Conservation (phyloP, 2,113 vertebrate species). For the Gobiocypris rarus region DNA sequence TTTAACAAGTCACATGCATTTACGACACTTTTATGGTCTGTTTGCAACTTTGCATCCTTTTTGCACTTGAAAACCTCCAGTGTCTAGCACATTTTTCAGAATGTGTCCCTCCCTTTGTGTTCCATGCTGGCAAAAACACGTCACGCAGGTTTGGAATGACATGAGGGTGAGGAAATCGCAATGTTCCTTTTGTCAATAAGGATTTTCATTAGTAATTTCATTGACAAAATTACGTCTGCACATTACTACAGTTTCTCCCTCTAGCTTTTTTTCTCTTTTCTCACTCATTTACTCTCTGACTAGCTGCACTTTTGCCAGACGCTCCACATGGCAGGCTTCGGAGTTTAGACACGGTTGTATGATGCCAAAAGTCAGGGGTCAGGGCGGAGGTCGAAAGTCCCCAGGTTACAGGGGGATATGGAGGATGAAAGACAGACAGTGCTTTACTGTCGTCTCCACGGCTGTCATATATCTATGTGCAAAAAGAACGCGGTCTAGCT, state of each 20-base stretch:
- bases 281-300: not conserved
- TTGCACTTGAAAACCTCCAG: too few relatives aligned
- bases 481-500: slow-evolving; percentile 44
- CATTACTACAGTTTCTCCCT: not conserved
- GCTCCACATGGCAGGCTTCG: slow-evolving; percentile 24
- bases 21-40: too few relatives aligned
- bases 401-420: slow-evolving; percentile 55
- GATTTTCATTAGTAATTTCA: not conserved
- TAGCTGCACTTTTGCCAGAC: not conserved
- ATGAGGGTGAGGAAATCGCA: too few relatives aligned
- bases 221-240: not conserved
- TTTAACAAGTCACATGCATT: too few relatives aligned
- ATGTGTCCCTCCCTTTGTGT: too few relatives aligned
- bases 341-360: slow-evolving; percentile 38
- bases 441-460: slow-evolving; percentile 71
- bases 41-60: too few relatives aligned
- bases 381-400: slow-evolving; percentile 50
- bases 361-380: slow-evolving; percentile 61
- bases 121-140: too few relatives aligned
- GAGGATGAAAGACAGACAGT: slow-evolving; percentile 79
- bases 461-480: slow-evolving; percentile 44
- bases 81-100: too few relatives aligned
- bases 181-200: not conserved
- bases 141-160: too few relatives aligned
- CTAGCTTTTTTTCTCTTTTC: not conserved